Evolutionary conservation across 1,140 invertebrate species (phyloP), one percentile per base, ranked within the genome.

Genomic region (Brachystomella parvula): DNA sequence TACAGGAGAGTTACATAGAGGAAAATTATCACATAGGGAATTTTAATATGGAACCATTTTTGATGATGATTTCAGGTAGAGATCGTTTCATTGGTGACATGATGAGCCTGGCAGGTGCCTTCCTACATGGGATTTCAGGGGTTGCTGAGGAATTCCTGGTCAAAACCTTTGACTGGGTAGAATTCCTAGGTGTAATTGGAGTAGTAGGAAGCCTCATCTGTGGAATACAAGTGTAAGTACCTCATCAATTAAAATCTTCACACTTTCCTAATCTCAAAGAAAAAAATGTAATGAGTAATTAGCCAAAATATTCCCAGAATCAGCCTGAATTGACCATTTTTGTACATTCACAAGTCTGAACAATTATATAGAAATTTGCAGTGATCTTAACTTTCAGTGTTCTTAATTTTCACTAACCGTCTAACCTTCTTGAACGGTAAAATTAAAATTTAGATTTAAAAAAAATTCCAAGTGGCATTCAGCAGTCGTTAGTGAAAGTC

Each of bases 171-270:
- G 85, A 88, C 65, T 62, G 60, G 30, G 60, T 88, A 39, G 90
- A 93, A 76, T 93, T 90, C 76, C 81, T 94, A n/a, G 89, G 88
- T 24, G 83, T 92, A 80, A 82, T 92, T 57, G 90, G 91, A 32
- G 81, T 92, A 32, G 90, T 92, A 74, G 89, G 90, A 9, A 89
- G 85, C 53, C 78, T 92, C 67, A 79, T 93, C 21, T 86, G 87
- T 74, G 87, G 86, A 35, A 79, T 87, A 35, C 91, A 94, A 81
- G 84, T 89, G 85, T 88, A 83, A 81, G 86, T 83, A 61, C 3
- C 15, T 21, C 61, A 63, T 74, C 6, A 9, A 6, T 9, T 19
- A 6, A 39, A 6, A 39, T 19, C 6, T 9, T 19, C 35, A 39
- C 6, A 39, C 35, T 39, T 6, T 39, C 35, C n/a, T n/a, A n/a